Conservation (phyloP, 2,888 invertebrate genomes). For the Carterocephalus palaemon region DNA sequence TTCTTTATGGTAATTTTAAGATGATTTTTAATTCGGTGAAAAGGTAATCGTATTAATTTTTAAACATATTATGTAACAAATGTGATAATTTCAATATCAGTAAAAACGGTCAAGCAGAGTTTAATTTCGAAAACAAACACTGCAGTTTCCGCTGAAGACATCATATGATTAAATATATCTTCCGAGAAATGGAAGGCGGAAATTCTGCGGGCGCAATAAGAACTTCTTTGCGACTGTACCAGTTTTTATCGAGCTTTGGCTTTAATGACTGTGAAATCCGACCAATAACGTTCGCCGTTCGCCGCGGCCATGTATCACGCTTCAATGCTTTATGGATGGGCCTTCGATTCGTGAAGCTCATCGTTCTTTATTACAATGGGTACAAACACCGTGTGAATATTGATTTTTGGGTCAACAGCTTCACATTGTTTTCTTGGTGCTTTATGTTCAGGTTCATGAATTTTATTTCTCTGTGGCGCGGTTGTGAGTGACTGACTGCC, state of each 20-base stretch:
- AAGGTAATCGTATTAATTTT: too few species aligned
- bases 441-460: conserved; percentile 42
- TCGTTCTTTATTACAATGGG: conserved; percentile 61
- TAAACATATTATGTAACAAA: not conserved
- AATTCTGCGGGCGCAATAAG: conserved; percentile 15
- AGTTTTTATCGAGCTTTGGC: conserved; percentile 16
- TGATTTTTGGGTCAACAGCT: conserved; percentile 74
- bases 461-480: too few species aligned
- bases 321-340: conserved; percentile 65
- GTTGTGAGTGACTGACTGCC: too few species aligned
- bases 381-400: conserved; percentile 57
- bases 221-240: conserved; percentile 10
- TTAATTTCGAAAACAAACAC: conserved; percentile 9
- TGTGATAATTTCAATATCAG: not conserved
- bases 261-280: conserved; percentile 24
- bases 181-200: conserved; percentile 19
- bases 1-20: too few species aligned
- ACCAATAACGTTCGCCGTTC: conserved; percentile 32
- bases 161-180: conserved; percentile 10
- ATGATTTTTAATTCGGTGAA: too few species aligned
- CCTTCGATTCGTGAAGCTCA: conserved; percentile 69
- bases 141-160: conserved; percentile 8
- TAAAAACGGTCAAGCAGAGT: too few species aligned
- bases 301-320: conserved; percentile 42
- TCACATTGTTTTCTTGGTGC: conserved; percentile 50